Base-by-base conservation (phyloP, 1,140 invertebrate genomes). In the Ceratitis capitata region DNA sequence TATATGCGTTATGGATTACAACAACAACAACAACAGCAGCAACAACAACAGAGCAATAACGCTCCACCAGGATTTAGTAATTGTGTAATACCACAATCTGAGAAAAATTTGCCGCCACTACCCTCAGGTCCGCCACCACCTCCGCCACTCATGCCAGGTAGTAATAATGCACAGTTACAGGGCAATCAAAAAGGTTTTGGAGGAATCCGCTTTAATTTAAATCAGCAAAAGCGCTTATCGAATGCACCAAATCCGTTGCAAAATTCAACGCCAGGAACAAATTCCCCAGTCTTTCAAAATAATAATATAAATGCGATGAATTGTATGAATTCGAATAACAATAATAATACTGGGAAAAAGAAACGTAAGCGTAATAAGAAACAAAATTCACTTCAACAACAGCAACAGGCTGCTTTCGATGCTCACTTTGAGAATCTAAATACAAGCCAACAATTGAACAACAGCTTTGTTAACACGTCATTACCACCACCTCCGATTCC, bases 291-390 rank as follows among this genome's bases (percentile, higher is more conserved):
- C 35, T 69, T 51, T 47, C 83, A 29, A 58, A 69, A 64, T 86
- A 87, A 85, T 85, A 85, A 32, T 86, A 90, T 4, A 90, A 92
- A 58, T 89, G 90, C 29, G 88, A 89, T 39, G 69, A 85, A 78
- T 5, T 83, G 61, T 45, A 85, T 86, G 84, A 19, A 56, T 78
- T 86, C 58, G 58, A 87, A 29, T 32, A 69, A 74, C 86, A 86
- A 39, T 88, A 91, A 49, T 88, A 88, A 42, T 61, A 86, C 51
- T 3, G 61, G 94, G 9, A 96, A 96, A 92, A 96, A 96, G 92
- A 96, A 96, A 89, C 94, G 95, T 85, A 96, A 96, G 91, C 94
- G 93, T 87, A 95, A 95, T 87, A 95, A 95, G 90, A 95, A 95
- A 89, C 93, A 93, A 89, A 91, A 94, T 91, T 88, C 85, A 78